phyloP scores from a whole-genome alignment of 2,113 vertebrate species.

The Fregata magnificens region DNA sequence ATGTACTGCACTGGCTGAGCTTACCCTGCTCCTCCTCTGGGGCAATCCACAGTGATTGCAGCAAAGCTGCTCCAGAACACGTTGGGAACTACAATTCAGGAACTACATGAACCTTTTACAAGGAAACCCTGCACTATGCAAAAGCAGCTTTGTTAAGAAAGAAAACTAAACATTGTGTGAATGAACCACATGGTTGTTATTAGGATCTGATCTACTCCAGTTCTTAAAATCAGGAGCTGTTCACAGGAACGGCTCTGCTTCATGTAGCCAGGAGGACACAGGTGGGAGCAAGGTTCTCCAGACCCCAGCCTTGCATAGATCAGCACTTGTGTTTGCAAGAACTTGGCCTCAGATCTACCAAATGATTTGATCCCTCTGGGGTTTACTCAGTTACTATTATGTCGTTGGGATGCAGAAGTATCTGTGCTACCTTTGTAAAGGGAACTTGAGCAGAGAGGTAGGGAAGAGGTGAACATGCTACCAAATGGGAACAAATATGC shows the following conservation, averaged over 20 bases:
- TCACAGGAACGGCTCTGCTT: background rate
- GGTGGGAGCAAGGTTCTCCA: background rate
- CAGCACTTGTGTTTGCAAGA: background rate
- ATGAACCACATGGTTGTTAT: background rate
- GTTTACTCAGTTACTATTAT: background rate
- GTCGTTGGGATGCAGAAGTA: background rate
- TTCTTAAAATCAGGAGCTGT: background rate
- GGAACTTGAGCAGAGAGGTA: background rate
- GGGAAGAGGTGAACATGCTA: background rate
- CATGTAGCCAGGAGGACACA: background rate
- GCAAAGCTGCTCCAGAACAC: background rate
- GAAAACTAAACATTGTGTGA: background rate
- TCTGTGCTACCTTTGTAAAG: background rate
- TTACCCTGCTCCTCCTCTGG: background rate
- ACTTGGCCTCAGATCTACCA: background rate
- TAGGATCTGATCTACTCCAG: background rate
- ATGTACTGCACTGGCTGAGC: background rate
- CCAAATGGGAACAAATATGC: accelerated
- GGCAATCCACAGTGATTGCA: accelerated
- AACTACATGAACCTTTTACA: background rate
- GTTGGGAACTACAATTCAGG: background rate
- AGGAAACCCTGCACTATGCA: background rate
- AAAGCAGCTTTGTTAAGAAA: background rate
- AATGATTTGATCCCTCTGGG: background rate
- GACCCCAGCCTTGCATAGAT: background rate